Base-by-base conservation (phyloP, 2,113 vertebrate genomes). In the Microcebus griseorufus region DNA sequence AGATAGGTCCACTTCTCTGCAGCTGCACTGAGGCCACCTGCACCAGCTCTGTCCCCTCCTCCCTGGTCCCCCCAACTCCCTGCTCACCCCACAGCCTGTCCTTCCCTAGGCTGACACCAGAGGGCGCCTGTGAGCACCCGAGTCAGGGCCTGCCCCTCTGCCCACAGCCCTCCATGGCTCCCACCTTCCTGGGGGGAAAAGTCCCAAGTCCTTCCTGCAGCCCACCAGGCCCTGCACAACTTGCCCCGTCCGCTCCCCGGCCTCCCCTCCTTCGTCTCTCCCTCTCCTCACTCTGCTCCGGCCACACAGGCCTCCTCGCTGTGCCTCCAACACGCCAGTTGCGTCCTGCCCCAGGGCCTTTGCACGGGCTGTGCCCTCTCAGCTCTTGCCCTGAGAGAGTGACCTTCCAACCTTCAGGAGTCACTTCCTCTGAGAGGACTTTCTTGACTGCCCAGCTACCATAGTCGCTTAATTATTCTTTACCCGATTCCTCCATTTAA, bases 261-360 rank as follows among this genome's bases (percentile, higher is more conserved):
- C 27, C 32, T 67, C 48, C 20, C 16, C 22, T 23, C 29, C 37
- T n/a, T 69, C 17, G 16, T 39, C 37, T 39, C 16, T 16, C 45
- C 22, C 17, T 3, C 4, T 42, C 9, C 37, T 58, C 23, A 20
- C 87, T 60, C 65, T 62, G 58, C 53, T 73, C 27, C 34, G 13
- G 29, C 42, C 51, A 13, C 51, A 25, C 0, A 0, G 69, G 34
- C 34, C 62, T 73, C 64, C 17, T 83, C 0, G 0, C 12, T 37
- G 0, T 27, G 20, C n/a, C 34, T 89, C 70, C 55, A 20, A 51
- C 2, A 18, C 7, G 1, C 37, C 29, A 58, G 55, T 45, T 23
- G 4, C 4, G 7, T 22, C 45, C 64, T 73, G 14, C 87, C 72
- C 17, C 96, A 76, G 93, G 81, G 6, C 75, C 86, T 82, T 87